phyloP scores from a whole-genome alignment of 1,140 invertebrate species.

The Halotydeus destructor region DNA sequence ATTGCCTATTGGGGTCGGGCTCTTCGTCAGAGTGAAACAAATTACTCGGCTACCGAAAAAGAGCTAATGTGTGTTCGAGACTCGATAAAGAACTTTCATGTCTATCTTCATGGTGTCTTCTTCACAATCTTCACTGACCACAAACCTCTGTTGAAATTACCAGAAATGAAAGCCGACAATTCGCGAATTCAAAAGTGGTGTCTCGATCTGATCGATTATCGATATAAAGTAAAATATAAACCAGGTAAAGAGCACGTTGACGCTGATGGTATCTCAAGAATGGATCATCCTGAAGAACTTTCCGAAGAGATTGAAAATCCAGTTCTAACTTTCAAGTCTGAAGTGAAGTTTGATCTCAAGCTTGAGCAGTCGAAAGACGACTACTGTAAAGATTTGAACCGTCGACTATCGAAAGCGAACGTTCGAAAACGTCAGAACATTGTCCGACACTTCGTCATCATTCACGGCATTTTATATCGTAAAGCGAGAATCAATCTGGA shows the following conservation, averaged over 20 bases:
- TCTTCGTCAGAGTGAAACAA: constrained; percentile 26
- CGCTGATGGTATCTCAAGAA: constrained; percentile 4
- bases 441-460: too few relatives aligned
- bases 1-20: constrained; percentile 19
- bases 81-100: constrained; percentile 28
- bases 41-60: constrained; percentile 31
- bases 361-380: too few relatives aligned
- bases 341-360: too few relatives aligned
- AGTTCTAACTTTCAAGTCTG: too few relatives aligned
- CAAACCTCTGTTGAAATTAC: constrained; percentile 21
- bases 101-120: constrained; percentile 27
- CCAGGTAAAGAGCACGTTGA: background rate
- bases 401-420: too few relatives aligned
- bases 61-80: constrained; percentile 30
- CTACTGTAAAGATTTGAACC: too few relatives aligned
- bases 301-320: too few relatives aligned
- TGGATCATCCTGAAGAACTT: too few relatives aligned
- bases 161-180: constrained; percentile 4
- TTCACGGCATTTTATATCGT: too few relatives aligned
- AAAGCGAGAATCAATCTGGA: too few relatives aligned
- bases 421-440: too few relatives aligned
- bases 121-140: constrained; percentile 29
- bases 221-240: constrained; percentile 10
- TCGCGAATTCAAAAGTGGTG: constrained; percentile 2
- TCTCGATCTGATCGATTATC: constrained; percentile 4